Base-by-base conservation (phyloP, 1,140 invertebrate species). In the Listronotus bonariensis region DNA sequence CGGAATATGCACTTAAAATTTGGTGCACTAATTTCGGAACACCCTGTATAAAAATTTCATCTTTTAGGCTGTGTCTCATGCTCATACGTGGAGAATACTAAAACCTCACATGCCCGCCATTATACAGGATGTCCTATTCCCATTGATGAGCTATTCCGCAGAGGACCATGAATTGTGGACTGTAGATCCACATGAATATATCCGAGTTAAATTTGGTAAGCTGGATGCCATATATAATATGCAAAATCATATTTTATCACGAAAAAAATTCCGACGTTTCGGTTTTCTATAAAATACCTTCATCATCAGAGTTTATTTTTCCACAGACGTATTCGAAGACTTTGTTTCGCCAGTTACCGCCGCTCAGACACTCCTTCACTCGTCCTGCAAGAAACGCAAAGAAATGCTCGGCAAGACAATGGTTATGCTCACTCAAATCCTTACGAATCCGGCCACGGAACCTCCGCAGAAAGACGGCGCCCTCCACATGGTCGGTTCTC, bases 111-210 rank as follows among this genome's bases (percentile, higher is more conserved):
- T 94, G 87, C 87, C 91, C 68, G 87, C 88, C 34, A 91, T 97
- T 58, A 89, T 97, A 67, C 89, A 92, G 78, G 92, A 95, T 76
- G 91, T 98, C 14, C 82, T 99, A n/a, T 99, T 99, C 76, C 97
- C 96, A 0, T 84, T 99, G 32, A 89, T 99, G 86, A 97, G 94
- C 68, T 95, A 98, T 80, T 95, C 92, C 17, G 90, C 94, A 53
- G 84, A 91, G 51, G 97, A 99, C 82, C 93, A 98, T 76, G 93
- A 98, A 72, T 80, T 99, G 8, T 99, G 96, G 96, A 88, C 92
- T 51, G 89, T 87, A 6, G 96, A 99, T 83, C 96, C 97, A 2
- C 89, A 96, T 76, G 97, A 99, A 82, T 99, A 98, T 73, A 96
- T 99, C 68, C 83, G 95, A 68, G 85, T 95, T n/a, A 98, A 98